Evolutionary conservation across 1,140 invertebrate genomes (phyloP), one percentile per base, ranked within the genome.

Genomic region (Coptotermes formosanus): DNA sequence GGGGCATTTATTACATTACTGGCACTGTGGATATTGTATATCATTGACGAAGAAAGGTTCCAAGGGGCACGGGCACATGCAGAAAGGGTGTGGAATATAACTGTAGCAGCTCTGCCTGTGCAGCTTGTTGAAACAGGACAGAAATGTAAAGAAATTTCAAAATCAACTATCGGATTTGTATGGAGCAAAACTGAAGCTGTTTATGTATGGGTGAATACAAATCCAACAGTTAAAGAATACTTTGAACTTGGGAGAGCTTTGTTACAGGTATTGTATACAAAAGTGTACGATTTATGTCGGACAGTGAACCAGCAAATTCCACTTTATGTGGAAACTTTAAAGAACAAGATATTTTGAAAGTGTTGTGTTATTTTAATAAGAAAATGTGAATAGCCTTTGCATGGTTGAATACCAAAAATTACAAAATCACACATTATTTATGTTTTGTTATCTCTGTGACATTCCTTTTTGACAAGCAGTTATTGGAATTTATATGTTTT

Each of bases 241-340:
- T 75, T 30, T 25, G 64, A 75, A 75, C 25, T 75, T n/a, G n/a
- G 25, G 25, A 30, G 64, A 30, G 64, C 64, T n/a, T 75, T 75
- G n/a, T 75, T 25, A n/a, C n/a, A 75, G 7, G 25, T 30, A 25
- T 30, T 75, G 25, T 75, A 12, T 75, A 0, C 64, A 75, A 75
- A 75, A 75, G 25, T 75, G 30, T 30, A 30, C 14, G 64, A 75
- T 30, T n/a, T 75, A 30, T 75, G n/a, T 75, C 64, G 64, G 64
- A 75, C 64, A 75, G 25, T 75, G 6, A 75, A 75, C 64, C 64
- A 75, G n/a, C 64, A 75, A 75, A n/a, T 75, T 75, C 64, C 64
- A 75, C 64, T 75, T 30, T 75, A 75, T 30, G 64, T 75, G 64
- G 64, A 75, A 75, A 75, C 64, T 30, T 25, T 75, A 30, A 75